Conservation (phyloP, 2,888 invertebrate species). For the Watsonalla cultraria region DNA sequence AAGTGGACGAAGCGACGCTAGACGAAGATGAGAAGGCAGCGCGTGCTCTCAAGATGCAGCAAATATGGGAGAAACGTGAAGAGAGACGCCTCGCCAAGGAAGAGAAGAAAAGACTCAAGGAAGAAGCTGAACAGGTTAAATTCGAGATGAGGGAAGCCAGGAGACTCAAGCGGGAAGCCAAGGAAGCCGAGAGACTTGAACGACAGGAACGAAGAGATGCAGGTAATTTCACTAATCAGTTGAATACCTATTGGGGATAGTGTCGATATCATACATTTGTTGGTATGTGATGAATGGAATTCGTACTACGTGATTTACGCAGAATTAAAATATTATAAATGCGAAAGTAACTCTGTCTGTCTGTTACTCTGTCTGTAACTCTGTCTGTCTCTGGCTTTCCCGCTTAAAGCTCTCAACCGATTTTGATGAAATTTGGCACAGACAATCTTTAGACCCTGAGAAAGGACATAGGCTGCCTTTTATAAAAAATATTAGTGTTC, state of each 20-base stretch:
- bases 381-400: too few relatives aligned
- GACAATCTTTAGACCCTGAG: too few relatives aligned
- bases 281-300: too few relatives aligned
- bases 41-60: slow-evolving; percentile 40
- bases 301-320: too few relatives aligned
- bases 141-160: slow-evolving; percentile 53
- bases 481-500: too few relatives aligned
- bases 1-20: slow-evolving; percentile 58
- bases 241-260: neutral
- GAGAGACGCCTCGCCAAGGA: slow-evolving; percentile 43
- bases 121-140: slow-evolving; percentile 42
- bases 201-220: slow-evolving; percentile 49
- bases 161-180: slow-evolving; percentile 51
- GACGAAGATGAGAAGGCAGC: slow-evolving; percentile 64
- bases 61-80: slow-evolving; percentile 41
- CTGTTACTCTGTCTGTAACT: too few relatives aligned
- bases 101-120: slow-evolving; percentile 43
- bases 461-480: too few relatives aligned
- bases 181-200: slow-evolving; percentile 44
- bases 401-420: too few relatives aligned
- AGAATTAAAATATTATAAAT: too few relatives aligned
- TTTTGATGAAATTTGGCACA: too few relatives aligned
- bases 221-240: slow-evolving; percentile 30
- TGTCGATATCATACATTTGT: too few relatives aligned
- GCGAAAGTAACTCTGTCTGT: too few relatives aligned